Evolutionary conservation across 2,888 invertebrate species (phyloP).

Genomic region (Lobophora halterata): DNA sequence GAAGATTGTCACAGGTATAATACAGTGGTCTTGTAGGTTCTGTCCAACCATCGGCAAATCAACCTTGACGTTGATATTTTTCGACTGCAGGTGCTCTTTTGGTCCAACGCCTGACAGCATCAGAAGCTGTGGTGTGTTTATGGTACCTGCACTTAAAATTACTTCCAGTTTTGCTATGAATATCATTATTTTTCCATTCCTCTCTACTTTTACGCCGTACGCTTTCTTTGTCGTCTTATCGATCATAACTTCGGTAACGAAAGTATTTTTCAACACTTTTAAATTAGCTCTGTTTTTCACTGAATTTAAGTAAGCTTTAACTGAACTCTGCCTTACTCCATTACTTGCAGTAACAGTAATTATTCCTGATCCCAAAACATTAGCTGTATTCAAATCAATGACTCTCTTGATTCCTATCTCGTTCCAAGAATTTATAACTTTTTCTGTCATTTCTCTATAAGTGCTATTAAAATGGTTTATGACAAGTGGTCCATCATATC

Average conservation of each 20-base stretch:
- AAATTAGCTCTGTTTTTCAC: constrained; percentile 30
- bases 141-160: constrained; percentile 67
- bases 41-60: constrained; percentile 71
- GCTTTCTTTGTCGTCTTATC: constrained; percentile 52
- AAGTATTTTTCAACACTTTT: constrained; percentile 64
- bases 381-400: constrained; percentile 58
- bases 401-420: constrained; percentile 58
- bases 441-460: constrained; percentile 43
- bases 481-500: constrained; percentile 63
- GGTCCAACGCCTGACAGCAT: constrained; percentile 78
- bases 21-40: constrained; percentile 78
- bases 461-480: constrained; percentile 69
- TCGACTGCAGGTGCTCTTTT: constrained; percentile 48
- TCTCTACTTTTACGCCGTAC: constrained; percentile 59
- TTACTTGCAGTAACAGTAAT: constrained; percentile 62
- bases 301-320: constrained; percentile 12
- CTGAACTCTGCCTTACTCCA: constrained; percentile 48
- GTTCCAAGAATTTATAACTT: constrained; percentile 56
- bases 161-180: constrained; percentile 60
- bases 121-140: constrained; percentile 74
- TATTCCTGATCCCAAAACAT: constrained; percentile 69
- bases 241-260: constrained; percentile 72
- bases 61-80: constrained; percentile 53
- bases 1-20: constrained; percentile 55
- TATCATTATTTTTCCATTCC: constrained; percentile 29